A percentile compares a stretch with the other conserved stretches of the same genome.
These are phyloP conservation scores for Phaethornis superciliosus DNA, from an alignment of 2,113 vertebrate species.

Conservation along the genomic window DNA sequence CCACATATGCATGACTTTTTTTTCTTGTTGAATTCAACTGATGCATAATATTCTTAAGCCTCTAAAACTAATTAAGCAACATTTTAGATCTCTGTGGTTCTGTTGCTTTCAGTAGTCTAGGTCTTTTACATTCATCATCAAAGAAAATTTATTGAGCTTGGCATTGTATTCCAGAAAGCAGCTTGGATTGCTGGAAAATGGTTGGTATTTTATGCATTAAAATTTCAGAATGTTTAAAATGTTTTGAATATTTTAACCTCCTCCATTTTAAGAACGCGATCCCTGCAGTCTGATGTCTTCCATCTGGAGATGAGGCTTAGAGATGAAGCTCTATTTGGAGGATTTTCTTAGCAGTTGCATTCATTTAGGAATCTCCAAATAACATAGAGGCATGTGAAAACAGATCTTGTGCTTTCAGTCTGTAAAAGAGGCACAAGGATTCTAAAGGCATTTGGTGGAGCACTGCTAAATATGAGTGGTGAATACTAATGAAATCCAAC, in stretches of 20 bases:
- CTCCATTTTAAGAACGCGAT: not conserved
- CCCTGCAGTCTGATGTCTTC: not conserved
- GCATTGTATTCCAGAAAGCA: not conserved
- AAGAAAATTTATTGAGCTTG: slow-evolving; percentile 13
- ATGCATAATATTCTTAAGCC: not conserved
- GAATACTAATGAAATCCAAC: not conserved
- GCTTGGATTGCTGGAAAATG: not conserved
- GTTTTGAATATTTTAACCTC: not conserved
- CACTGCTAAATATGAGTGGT: not conserved
- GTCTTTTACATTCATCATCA: slow-evolving; percentile 11
- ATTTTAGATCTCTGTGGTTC: not conserved
- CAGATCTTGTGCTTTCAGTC: slow-evolving; percentile 1
- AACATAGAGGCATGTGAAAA: not conserved
- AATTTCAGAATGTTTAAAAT: not conserved
- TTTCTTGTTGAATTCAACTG: slow-evolving; percentile 1
- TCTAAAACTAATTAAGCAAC: not conserved
- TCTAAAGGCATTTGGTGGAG: not conserved
- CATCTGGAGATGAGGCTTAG: not conserved
- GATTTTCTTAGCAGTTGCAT: not conserved
- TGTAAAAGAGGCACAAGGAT: not conserved
- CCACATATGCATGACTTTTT: not conserved
- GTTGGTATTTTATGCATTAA: not conserved
- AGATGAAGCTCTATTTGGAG: not conserved
- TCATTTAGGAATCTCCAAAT: not conserved
- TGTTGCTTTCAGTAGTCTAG: not conserved